phyloP scores from a whole-genome alignment of 2,113 vertebrate species.

The Triplophysa dalaica region DNA sequence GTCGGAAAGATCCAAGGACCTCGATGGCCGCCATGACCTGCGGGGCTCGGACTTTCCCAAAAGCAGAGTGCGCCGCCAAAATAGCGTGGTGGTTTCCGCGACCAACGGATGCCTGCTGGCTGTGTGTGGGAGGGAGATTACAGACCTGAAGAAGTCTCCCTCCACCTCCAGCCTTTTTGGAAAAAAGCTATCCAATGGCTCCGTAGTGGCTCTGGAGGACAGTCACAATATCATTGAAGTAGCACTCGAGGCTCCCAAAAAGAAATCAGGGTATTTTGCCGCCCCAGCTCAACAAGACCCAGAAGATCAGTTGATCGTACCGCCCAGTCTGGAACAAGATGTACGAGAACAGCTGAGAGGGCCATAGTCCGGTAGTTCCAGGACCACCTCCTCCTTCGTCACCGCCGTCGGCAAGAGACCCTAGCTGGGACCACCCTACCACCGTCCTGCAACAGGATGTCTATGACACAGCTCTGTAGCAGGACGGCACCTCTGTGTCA shows the following conservation, averaged over 20 bases:
- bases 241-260: slow-evolving; percentile 92
- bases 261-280: slow-evolving; percentile 93
- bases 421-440: slow-evolving; percentile 69
- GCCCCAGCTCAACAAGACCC: slow-evolving; percentile 92
- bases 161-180: slow-evolving; percentile 89
- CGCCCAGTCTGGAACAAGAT: slow-evolving; percentile 89
- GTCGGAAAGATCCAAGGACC: slow-evolving; percentile 63
- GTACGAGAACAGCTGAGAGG: slow-evolving; percentile 87
- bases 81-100: slow-evolving; percentile 83
- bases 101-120: slow-evolving; percentile 79
- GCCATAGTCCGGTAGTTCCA: slow-evolving; percentile 67
- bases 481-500: slow-evolving; percentile 45
- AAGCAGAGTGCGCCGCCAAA: slow-evolving; percentile 81
- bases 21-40: slow-evolving; percentile 57
- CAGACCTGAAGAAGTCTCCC: slow-evolving; percentile 87
- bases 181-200: slow-evolving; percentile 94
- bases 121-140: slow-evolving; percentile 79
- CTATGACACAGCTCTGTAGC: slow-evolving; percentile 91
- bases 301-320: slow-evolving; percentile 91
- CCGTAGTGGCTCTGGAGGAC: slow-evolving; percentile 90
- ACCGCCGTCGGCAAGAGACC: slow-evolving; percentile 66
- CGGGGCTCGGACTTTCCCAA: slow-evolving; percentile 69
- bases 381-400: slow-evolving; percentile 62
- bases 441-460: slow-evolving; percentile 81
- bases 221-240: slow-evolving; percentile 95